A percentile compares a stretch with the other conserved stretches of the same genome.
Evolutionary conservation across 2,113 vertebrate species (phyloP).

Genomic region (Psilopogon haemacephalus): DNA sequence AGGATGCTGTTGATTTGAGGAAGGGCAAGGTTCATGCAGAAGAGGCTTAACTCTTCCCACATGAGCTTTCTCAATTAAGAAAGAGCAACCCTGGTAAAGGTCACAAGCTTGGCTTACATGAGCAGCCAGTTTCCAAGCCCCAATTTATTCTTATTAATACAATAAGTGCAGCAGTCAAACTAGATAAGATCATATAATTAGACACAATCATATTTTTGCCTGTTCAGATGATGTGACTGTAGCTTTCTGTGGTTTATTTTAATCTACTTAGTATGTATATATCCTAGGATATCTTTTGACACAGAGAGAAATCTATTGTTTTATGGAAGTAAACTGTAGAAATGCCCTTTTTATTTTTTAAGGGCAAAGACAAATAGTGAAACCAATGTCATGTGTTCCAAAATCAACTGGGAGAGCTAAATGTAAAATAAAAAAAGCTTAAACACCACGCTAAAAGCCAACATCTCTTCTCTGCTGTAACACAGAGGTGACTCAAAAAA

Average conservation of each 20-base stretch:
- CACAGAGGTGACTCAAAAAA: not conserved
- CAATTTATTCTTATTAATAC: slow-evolving; percentile 77
- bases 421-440: not conserved
- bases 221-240: slow-evolving; percentile 35
- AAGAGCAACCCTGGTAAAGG: not conserved
- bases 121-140: slow-evolving; percentile 23
- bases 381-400: not conserved
- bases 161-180: slow-evolving; percentile 74
- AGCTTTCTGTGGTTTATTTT: slow-evolving; percentile 50
- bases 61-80: not conserved
- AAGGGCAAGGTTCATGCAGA: not conserved
- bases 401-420: not conserved
- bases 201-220: slow-evolving; percentile 46
- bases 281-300: not conserved
- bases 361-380: not conserved
- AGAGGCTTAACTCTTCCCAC: not conserved
- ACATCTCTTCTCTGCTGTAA: not conserved
- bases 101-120: slow-evolving; percentile 9
- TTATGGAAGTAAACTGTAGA: not conserved
- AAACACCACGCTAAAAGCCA: not conserved
- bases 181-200: slow-evolving; percentile 58
- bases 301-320: not conserved
- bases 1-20: not conserved
- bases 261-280: not conserved
- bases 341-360: not conserved